These are phyloP conservation scores for Rhinophrynus dorsalis DNA, from an alignment of 2,797 vertebrate genomes.

Conservation along the genomic window DNA sequence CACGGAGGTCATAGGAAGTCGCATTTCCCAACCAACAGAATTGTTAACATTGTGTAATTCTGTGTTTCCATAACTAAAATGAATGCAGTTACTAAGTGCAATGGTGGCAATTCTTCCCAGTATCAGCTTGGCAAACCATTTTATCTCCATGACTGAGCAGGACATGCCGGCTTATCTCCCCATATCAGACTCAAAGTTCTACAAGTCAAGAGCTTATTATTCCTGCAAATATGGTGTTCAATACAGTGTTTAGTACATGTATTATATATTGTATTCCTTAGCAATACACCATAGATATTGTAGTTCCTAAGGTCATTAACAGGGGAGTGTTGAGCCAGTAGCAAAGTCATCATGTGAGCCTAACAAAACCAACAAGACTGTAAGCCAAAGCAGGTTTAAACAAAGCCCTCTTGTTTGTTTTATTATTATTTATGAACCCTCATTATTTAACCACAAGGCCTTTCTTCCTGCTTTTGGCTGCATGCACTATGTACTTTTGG, in stretches of 20 bases:
- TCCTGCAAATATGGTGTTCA: too few relatives aligned
- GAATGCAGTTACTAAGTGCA: not conserved
- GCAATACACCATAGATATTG: not conserved
- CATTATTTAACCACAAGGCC: slow-evolving; percentile 46
- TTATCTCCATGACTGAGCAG: too few relatives aligned
- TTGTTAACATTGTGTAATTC: not conserved
- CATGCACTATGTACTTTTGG: slow-evolving; percentile 20
- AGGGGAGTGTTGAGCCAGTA: slow-evolving; percentile 2
- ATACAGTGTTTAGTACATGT: too few relatives aligned
- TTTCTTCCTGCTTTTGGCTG: slow-evolving; percentile 42
- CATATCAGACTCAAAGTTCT: too few relatives aligned
- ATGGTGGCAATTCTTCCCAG: too few relatives aligned
- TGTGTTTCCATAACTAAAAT: not conserved
- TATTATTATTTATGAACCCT: slow-evolving; percentile 50
- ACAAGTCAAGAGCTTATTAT: too few relatives aligned
- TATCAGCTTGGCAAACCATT: too few relatives aligned
- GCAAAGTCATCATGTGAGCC: slow-evolving; percentile 30
- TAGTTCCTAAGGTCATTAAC: slow-evolving; percentile 22
- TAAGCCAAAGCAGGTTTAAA: slow-evolving; percentile 17
- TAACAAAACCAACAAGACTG: slow-evolving; percentile 27
- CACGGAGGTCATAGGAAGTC: slow-evolving; percentile 36
- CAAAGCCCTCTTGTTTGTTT: slow-evolving; percentile 42
- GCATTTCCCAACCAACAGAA: slow-evolving; percentile 11
- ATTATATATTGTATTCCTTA: not conserved
- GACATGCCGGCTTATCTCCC: too few relatives aligned